phyloP scores from a whole-genome alignment of 2,113 vertebrate genomes.

The Mormyrus lacerda region DNA sequence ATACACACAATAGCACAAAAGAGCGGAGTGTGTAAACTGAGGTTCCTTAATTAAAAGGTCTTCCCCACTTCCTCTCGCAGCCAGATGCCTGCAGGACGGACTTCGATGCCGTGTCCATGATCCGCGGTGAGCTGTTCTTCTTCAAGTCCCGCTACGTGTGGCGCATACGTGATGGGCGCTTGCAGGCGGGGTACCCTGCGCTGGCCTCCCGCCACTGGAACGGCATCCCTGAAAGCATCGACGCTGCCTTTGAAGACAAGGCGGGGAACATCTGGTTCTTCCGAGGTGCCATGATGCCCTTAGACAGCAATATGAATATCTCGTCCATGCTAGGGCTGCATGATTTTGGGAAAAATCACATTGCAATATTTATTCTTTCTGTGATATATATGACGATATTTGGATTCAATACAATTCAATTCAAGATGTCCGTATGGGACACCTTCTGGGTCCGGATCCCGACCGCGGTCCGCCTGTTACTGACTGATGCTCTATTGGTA shows the following conservation, averaged over 20 bases:
- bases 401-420: too few relatives aligned
- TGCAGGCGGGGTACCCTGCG: constrained; percentile 83
- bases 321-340: not conserved
- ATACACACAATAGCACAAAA: not conserved
- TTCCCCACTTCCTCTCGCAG: constrained; percentile 37
- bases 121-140: constrained; percentile 94
- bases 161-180: constrained; percentile 73
- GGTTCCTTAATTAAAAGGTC: not conserved
- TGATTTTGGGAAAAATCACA: too few relatives aligned
- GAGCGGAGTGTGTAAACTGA: not conserved
- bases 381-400: too few relatives aligned
- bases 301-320: not conserved
- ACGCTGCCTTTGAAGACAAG: constrained; percentile 87
- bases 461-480: too few relatives aligned
- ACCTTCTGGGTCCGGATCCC: too few relatives aligned
- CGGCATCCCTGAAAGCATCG: constrained; percentile 74
- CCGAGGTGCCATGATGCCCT: constrained; percentile 61
- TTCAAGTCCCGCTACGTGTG: constrained; percentile 83
- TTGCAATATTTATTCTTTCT: too few relatives aligned
- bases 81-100: constrained; percentile 72
- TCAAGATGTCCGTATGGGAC: too few relatives aligned
- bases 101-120: constrained; percentile 83
- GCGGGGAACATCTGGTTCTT: constrained; percentile 97
- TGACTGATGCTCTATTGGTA: too few relatives aligned
- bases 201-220: constrained; percentile 87